Conservation (phyloP, 1,140 invertebrate species). For the Battus philenor region DNA sequence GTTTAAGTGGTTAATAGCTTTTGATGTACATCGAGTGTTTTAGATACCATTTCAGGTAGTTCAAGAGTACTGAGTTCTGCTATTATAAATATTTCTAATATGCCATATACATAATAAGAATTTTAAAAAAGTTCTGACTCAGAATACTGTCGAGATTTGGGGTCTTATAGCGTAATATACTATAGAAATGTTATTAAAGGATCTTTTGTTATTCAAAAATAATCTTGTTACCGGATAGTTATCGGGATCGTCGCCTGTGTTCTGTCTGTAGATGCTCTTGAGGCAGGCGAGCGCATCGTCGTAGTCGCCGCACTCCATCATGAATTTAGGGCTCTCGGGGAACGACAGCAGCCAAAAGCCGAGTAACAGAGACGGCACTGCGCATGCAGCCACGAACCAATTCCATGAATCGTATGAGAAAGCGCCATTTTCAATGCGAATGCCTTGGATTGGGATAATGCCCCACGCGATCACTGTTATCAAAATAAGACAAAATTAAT, state of each 20-base stretch:
- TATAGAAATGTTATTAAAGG: background rate
- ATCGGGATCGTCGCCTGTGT: constrained; percentile 80
- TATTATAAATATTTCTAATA: too few species aligned
- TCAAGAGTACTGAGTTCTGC: too few species aligned
- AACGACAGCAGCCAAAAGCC: constrained; percentile 84
- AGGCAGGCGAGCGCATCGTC: constrained; percentile 83
- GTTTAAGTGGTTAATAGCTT: too few species aligned
- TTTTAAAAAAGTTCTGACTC: too few species aligned
- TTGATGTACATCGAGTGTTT: too few species aligned
- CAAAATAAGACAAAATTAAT: too few species aligned
- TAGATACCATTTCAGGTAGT: too few species aligned
- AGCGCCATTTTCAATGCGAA: constrained; percentile 72
- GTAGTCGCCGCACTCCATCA: constrained; percentile 85
- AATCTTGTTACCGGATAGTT: constrained; percentile 84
- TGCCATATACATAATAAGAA: too few species aligned
- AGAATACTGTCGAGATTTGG: too few species aligned
- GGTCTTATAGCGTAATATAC: too few species aligned
- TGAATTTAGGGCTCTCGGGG: constrained; percentile 91
- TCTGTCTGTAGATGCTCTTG: constrained; percentile 81
- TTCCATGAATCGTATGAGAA: constrained; percentile 86
- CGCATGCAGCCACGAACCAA: constrained; percentile 83
- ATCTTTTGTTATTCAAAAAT: background rate
- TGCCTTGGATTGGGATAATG: constrained; percentile 80
- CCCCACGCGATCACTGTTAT: constrained; percentile 86
- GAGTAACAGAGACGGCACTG: constrained; percentile 79